Conservation (phyloP, 2,113 vertebrate species). For the Phylloscopus trochilus region DNA sequence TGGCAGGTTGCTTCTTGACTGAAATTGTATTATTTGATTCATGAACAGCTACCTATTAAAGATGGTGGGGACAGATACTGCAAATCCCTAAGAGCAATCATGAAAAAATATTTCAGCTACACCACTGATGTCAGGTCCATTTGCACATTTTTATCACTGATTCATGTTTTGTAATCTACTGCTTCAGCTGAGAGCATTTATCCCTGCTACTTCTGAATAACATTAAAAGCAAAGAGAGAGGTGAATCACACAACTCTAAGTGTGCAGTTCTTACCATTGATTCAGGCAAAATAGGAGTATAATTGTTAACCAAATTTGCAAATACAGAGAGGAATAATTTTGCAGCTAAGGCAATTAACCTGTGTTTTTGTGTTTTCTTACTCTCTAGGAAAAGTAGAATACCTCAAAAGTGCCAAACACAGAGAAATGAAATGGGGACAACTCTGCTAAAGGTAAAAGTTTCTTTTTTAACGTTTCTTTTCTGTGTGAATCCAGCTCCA, state of each 20-base stretch:
- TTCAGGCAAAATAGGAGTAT: neutral
- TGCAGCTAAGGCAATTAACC: neutral
- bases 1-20: conserved; percentile 18
- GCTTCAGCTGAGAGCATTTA: conserved; percentile 5
- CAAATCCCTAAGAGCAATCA: conserved; percentile 30
- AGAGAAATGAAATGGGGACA: neutral
- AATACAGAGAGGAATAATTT: neutral
- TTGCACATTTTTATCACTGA: conserved; percentile 39
- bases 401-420: neutral
- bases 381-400: neutral
- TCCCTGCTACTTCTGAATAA: neutral
- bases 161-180: conserved; percentile 18
- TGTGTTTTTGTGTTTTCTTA: neutral
- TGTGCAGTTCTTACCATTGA: neutral
- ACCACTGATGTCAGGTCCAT: conserved; percentile 22
- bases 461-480: neutral
- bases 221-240: neutral
- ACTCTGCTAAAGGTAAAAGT: neutral
- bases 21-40: conserved; percentile 49
- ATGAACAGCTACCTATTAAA: conserved; percentile 26
- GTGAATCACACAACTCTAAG: neutral
- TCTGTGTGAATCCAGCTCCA: neutral
- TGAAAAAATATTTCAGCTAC: conserved; percentile 4
- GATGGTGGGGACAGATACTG: neutral
- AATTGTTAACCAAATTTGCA: neutral